Base-by-base conservation (phyloP, 1,140 invertebrate species). In the Sarcophaga peregrina region DNA sequence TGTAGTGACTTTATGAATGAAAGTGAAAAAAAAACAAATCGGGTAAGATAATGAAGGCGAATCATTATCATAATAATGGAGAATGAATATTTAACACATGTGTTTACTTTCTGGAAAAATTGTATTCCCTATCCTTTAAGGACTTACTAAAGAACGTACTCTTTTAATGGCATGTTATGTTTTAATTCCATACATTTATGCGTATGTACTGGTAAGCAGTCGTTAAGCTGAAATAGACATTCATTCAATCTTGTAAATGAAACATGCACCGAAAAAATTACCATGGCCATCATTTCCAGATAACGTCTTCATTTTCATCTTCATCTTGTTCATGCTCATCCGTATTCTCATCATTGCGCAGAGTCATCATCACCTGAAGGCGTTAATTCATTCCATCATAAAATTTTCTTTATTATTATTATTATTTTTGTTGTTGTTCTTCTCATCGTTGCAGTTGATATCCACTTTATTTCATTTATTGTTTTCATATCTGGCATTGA, bases 331-430 rank as follows among this genome's bases (percentile, higher is more conserved):
- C 25, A 37, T 37, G 25, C 25, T 37, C 25, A 37, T 37, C 1
- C 1, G 25, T 37, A 37, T 37, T 37, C 25, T 37, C 25, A 37
- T 25, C 45, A 58, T 68, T 68, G 62, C 48, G 74, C 74, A 47
- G 48, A 76, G 13, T 76, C 74, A 76, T 76, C 74, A 76, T 76
- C 74, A 76, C 74, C 74, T 76, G n/a, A 76, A 76, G 74, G 74
- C 74, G 45, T 76, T 76, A 76, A 46, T 76, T 76, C 74, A 76
- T 48, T 47, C 74, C 46, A 46, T 48, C 74, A 76, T 46, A 76
- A 47, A 76, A 46, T 15, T n/a, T 76, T n/a, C 13, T 8, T 37
- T 45, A 37, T 37, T 45, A 37, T n/a, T 58, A 8, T n/a, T 58
- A n/a, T 58, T 58, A 45, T 47, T 75, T 47, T 5, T 45, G 13